A percentile compares a stretch with the other conserved stretches of the same genome.
Evolutionary conservation across 2,113 vertebrate species (phyloP).

Genomic region (Toxotes jaculatrix): DNA sequence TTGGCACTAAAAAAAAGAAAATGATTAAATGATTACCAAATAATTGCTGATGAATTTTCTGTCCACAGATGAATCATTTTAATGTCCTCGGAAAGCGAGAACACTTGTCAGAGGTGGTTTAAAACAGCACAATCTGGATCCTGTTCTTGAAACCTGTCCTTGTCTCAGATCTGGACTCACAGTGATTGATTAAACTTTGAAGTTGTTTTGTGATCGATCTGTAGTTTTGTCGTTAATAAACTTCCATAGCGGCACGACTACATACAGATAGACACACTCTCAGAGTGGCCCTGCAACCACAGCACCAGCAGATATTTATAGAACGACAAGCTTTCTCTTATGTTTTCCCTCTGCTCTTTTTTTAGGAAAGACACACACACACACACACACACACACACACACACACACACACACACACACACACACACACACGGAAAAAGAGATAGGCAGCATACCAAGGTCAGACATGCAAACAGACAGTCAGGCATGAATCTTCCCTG

Average conservation of each 20-base stretch:
- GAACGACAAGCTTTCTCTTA: constrained; percentile 42
- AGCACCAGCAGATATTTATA: constrained; percentile 61
- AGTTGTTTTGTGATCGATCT: not conserved
- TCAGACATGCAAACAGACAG: constrained; percentile 48
- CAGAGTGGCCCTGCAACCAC: not conserved
- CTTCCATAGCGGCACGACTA: constrained; percentile 1
- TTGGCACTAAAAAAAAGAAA: too few relatives aligned
- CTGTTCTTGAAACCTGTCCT: too few relatives aligned
- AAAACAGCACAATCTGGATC: too few relatives aligned
- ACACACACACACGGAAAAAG: not conserved
- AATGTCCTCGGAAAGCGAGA: too few relatives aligned
- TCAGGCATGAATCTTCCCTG: constrained; percentile 33
- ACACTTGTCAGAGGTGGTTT: too few relatives aligned
- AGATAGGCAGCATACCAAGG: constrained; percentile 49
- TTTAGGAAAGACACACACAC: constrained; percentile 34
- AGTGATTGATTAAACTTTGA: too few relatives aligned
- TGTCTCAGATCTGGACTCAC: too few relatives aligned
- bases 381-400: constrained; percentile 15
- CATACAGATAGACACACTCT: not conserved
- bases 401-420: not conserved
- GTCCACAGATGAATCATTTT: too few relatives aligned
- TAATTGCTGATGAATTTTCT: too few relatives aligned
- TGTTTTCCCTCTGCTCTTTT: constrained; percentile 40
- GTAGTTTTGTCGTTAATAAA: constrained; percentile 12
- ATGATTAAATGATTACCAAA: too few relatives aligned